Evolutionary conservation across 1,140 invertebrate species (phyloP).

Genomic region (Eupristina koningsbergeri): DNA sequence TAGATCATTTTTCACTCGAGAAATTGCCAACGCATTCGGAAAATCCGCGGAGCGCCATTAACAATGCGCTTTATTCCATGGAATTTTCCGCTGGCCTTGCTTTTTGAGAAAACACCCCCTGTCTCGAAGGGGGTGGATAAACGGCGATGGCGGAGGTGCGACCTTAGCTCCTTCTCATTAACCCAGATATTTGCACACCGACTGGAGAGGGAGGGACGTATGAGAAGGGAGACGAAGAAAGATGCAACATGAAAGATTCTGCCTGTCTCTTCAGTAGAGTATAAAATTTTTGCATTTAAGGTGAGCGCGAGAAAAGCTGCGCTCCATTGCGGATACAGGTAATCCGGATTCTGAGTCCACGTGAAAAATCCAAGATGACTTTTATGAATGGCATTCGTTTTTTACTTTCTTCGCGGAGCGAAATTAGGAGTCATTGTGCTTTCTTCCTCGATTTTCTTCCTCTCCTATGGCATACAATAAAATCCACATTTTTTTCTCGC

Average conservation of each 20-base stretch:
- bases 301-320: not conserved
- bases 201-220: not conserved
- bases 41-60: not conserved
- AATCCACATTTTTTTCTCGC: not conserved
- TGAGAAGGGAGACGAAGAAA: not conserved
- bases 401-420: not conserved
- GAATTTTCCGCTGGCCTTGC: not conserved
- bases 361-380: not conserved
- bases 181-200: constrained; percentile 55
- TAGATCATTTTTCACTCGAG: not conserved
- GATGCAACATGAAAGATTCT: constrained; percentile 6
- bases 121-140: not conserved
- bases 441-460: not conserved
- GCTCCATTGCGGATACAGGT: not conserved
- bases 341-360: not conserved
- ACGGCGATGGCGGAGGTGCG: not conserved
- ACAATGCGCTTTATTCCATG: constrained; percentile 19
- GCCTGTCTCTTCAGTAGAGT: not conserved
- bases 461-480: not conserved
- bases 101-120: not conserved
- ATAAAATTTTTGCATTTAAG: not conserved
- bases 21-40: not conserved
- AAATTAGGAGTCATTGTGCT: no score
- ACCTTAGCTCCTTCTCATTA: constrained; percentile 56
- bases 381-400: not conserved